Percentiles rank a stretch among this genome's conserved stretches.
phyloP scores from a whole-genome alignment of 2,113 vertebrate species.

The Petaurus breviceps region DNA sequence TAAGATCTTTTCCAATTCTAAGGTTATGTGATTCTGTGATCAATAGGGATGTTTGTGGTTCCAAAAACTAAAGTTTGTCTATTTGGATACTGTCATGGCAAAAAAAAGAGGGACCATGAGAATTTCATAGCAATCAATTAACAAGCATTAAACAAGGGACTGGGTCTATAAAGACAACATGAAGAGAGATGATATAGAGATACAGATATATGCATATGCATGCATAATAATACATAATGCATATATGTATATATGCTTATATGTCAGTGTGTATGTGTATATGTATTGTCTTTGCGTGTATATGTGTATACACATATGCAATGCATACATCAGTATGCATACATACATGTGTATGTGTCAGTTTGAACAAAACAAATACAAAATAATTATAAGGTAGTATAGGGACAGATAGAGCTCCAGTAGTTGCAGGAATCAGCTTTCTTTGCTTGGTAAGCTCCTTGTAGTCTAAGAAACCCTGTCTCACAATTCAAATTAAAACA shows the following conservation, averaged over 20 bases:
- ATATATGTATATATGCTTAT: too few relatives aligned
- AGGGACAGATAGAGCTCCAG: neutral
- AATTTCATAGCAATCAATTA: neutral
- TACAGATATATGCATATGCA: neutral
- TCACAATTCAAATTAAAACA: neutral
- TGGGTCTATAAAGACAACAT: neutral
- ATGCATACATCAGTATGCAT: neutral
- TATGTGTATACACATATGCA: too few relatives aligned
- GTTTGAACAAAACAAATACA: neutral
- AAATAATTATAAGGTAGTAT: neutral
- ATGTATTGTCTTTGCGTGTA: too few relatives aligned
- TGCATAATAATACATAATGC: too few relatives aligned
- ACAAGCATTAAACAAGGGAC: neutral
- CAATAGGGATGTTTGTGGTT: neutral
- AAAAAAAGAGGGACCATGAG: neutral
- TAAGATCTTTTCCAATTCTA: neutral
- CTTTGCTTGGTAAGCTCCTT: neutral
- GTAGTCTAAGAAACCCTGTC: neutral
- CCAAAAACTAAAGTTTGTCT: neutral
- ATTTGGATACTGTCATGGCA: neutral
- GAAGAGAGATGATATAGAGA: neutral
- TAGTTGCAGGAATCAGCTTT: neutral
- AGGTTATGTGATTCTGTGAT: neutral
- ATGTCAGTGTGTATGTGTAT: too few relatives aligned
- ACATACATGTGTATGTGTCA: neutral